phyloP scores from a whole-genome alignment of 2,113 vertebrate genomes.

The Phrynocephalus versicolor region DNA sequence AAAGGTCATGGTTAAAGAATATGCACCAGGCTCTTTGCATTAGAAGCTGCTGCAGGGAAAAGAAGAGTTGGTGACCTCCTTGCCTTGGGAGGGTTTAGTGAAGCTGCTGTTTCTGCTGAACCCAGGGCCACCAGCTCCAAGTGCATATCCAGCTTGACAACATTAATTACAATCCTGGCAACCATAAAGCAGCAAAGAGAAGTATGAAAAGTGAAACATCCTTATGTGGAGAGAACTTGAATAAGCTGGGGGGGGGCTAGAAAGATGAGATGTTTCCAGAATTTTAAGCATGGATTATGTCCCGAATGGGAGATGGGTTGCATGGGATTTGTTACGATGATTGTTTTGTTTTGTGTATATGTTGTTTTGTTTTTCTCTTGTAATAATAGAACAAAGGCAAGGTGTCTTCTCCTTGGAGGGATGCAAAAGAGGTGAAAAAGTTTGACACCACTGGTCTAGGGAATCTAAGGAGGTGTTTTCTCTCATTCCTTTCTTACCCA shows the following conservation, averaged over 20 bases:
- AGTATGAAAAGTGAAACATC: conserved; percentile 32
- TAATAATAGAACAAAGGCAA: no score
- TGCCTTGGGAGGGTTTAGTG: conserved; percentile 30
- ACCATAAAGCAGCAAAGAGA: conserved; percentile 20
- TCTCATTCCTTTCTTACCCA: no score
- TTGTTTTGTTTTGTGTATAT: no score
- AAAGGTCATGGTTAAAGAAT: conserved; percentile 50
- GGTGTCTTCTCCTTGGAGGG: no score
- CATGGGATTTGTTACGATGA: background rate
- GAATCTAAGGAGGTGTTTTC: no score
- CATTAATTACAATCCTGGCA: conserved; percentile 38
- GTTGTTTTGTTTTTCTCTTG: no score
- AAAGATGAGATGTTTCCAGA: no score
- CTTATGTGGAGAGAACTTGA: conserved; percentile 29
- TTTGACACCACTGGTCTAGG: no score
- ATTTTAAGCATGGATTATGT: no score
- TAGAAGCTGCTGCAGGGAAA: conserved; percentile 26
- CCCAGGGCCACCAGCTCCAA: background rate
- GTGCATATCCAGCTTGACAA: conserved; percentile 39
- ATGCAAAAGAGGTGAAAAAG: no score
- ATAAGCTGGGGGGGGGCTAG: background rate
- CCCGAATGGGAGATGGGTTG: background rate
- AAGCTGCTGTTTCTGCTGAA: conserved; percentile 26
- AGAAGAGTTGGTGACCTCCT: conserved; percentile 41
- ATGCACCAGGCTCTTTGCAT: conserved; percentile 39